Evolutionary conservation across 2,113 vertebrate genomes (phyloP).

Genomic region (Dendropsophus ebraccatus): DNA sequence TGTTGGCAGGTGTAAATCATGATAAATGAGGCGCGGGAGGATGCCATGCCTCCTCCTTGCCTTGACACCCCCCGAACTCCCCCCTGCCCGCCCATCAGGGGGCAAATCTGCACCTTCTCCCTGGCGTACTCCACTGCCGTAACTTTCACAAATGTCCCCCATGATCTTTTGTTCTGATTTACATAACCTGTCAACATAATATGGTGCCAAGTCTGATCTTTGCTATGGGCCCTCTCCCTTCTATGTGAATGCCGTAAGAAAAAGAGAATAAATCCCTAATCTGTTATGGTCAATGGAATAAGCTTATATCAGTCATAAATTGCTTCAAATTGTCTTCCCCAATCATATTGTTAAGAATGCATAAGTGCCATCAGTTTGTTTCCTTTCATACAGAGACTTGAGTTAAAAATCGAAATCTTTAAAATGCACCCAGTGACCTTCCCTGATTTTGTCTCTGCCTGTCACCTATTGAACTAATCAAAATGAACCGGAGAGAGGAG

Average conservation of each 20-base stretch:
- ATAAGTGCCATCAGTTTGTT: background rate
- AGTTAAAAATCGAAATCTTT: slow-evolving; percentile 29
- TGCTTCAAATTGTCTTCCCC: background rate
- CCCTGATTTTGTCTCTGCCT: slow-evolving; percentile 26
- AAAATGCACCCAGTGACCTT: slow-evolving; percentile 33
- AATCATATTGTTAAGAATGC: background rate
- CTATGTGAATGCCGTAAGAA: background rate
- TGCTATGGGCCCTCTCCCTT: too few relatives aligned
- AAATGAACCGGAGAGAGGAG: slow-evolving; percentile 40
- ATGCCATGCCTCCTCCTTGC: too few relatives aligned
- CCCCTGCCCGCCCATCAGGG: too few relatives aligned
- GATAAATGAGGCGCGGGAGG: too few relatives aligned
- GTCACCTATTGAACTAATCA: slow-evolving; percentile 55
- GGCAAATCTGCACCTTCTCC: too few relatives aligned
- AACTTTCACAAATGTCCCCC: too few relatives aligned
- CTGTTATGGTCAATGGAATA: background rate
- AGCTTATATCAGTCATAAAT: background rate
- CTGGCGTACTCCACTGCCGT: too few relatives aligned
- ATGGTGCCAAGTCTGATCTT: background rate
- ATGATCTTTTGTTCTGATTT: too few relatives aligned
- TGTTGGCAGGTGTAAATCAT: too few relatives aligned
- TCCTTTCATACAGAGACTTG: background rate
- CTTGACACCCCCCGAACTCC: too few relatives aligned
- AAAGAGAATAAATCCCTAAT: background rate
- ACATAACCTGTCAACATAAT: too few relatives aligned